Conservation (phyloP, 1,140 invertebrate genomes). For the Trialeurodes vaporariorum region DNA sequence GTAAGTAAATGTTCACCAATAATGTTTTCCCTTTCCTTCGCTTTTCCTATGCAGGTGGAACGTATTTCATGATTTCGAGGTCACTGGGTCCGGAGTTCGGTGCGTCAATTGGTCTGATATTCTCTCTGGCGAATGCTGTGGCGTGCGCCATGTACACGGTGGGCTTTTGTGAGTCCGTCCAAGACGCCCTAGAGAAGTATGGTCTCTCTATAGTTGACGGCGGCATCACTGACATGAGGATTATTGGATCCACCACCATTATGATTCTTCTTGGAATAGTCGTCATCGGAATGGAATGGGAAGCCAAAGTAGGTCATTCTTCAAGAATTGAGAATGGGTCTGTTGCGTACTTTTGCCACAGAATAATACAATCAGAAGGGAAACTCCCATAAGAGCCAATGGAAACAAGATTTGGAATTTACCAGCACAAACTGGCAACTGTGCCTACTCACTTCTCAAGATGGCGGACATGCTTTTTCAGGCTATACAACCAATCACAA, state of each 20-base stretch:
- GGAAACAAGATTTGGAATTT: no score
- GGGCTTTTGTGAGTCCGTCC: slow-evolving; percentile 89
- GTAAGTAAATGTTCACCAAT: no score
- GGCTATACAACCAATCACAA: no score
- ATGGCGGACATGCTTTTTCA: no score
- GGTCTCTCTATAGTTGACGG: slow-evolving; percentile 47
- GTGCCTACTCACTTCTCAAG: no score
- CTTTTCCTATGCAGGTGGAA: slow-evolving; percentile 61
- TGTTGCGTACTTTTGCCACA: no score
- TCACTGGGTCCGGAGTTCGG: slow-evolving; percentile 95
- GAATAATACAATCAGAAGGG: no score
- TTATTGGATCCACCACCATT: slow-evolving; percentile 64
- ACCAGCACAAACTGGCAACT: no score
- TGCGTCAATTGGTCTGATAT: slow-evolving; percentile 74
- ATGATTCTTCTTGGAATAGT: slow-evolving; percentile 64
- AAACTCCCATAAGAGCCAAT: no score
- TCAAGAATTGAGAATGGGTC: neutral
- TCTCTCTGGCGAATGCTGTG: slow-evolving; percentile 88
- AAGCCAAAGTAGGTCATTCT: slow-evolving; percentile 52
- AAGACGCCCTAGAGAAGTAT: slow-evolving; percentile 45
- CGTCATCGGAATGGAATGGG: slow-evolving; percentile 82
- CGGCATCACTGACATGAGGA: slow-evolving; percentile 42
- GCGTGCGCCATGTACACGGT: slow-evolving; percentile 97
- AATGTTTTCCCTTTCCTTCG: slow-evolving; percentile 42
- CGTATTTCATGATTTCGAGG: slow-evolving; percentile 94